Percentiles rank a stretch among this genome's conserved stretches.
Evolutionary conservation across 1,140 invertebrate species (phyloP).

Genomic region (Apis dorsata): DNA sequence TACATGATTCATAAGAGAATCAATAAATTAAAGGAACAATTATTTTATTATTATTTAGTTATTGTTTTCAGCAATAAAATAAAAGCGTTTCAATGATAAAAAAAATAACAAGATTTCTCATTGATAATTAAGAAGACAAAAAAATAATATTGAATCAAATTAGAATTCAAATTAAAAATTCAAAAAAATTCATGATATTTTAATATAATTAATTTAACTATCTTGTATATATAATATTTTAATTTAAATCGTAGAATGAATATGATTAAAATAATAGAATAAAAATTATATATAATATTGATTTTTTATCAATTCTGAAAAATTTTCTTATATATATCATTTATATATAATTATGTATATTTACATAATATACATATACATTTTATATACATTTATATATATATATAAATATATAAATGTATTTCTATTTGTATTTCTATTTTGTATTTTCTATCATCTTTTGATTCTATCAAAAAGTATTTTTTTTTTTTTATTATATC

Average conservation of each 20-base stretch:
- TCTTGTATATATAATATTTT: neutral
- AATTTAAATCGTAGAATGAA: neutral
- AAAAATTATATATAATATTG: slow-evolving; percentile 8
- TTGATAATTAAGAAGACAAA: neutral
- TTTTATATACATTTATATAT: too few species aligned
- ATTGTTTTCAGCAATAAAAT: slow-evolving; percentile 6
- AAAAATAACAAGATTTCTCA: neutral
- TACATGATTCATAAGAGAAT: neutral
- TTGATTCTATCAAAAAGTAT: neutral
- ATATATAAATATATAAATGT: too few species aligned
- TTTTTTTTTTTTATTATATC: neutral
- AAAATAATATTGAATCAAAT: neutral
- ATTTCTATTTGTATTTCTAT: too few species aligned
- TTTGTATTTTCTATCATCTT: neutral
- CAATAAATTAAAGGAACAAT: neutral
- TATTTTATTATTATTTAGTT: neutral
- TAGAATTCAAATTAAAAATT: neutral
- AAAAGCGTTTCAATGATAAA: slow-evolving; percentile 1
- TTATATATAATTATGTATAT: too few species aligned
- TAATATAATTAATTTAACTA: neutral
- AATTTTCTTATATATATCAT: too few species aligned
- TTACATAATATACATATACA: too few species aligned
- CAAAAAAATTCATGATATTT: neutral
- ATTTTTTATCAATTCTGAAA: neutral
- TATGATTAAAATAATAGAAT: neutral